A percentile compares a stretch with the other conserved stretches of the same genome.
Evolutionary conservation across 2,797 vertebrate species (phyloP).

Genomic region (Hirundo rustica): DNA sequence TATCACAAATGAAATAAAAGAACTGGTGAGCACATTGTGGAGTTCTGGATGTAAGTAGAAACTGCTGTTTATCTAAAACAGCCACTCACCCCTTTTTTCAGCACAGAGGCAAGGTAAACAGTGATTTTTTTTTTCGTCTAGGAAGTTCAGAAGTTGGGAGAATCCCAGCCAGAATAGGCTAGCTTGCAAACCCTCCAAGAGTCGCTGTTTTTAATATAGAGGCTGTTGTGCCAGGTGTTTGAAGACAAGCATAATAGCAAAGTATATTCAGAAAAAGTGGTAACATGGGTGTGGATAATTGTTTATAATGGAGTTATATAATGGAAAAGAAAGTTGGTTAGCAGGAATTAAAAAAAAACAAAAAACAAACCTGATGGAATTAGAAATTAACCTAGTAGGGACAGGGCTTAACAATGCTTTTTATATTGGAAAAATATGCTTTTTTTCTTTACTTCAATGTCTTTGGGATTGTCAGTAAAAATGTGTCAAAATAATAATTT

Average conservation of each 20-base stretch:
- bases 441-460: not conserved
- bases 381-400: not conserved
- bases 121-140: not conserved
- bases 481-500: not conserved
- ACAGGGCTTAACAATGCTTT: not conserved
- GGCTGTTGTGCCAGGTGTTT: not conserved
- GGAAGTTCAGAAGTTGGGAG: not conserved
- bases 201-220: not conserved
- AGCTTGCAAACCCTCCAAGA: not conserved
- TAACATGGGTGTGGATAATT: not conserved
- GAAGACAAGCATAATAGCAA: not conserved
- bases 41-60: not conserved
- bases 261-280: not conserved
- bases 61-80: not conserved
- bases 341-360: not conserved
- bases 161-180: not conserved
- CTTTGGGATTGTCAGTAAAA: not conserved
- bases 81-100: not conserved
- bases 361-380: not conserved
- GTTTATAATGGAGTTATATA: not conserved
- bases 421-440: not conserved
- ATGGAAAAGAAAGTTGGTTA: not conserved
- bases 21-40: not conserved
- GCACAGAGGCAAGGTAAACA: not conserved
- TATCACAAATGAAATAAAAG: not conserved